Evolutionary conservation across 2,797 vertebrate genomes (phyloP).

Genomic region (Rhodeus uyekii): DNA sequence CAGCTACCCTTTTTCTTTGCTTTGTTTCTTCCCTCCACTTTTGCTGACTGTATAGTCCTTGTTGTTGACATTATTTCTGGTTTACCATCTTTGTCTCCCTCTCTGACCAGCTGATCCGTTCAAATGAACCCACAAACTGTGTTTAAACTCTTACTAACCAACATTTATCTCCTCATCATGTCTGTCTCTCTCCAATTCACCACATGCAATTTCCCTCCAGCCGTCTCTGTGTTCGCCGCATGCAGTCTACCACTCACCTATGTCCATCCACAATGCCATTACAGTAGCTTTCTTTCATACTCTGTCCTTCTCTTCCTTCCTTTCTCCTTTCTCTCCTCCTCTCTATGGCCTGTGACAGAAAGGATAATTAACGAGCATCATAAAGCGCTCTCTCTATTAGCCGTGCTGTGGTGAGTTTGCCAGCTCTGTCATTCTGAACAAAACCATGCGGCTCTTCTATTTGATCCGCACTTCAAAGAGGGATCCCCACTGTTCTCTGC

Average conservation of each 20-base stretch:
- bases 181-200: conserved; percentile 3
- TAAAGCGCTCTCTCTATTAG: conserved; percentile 97
- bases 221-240: conserved; percentile 1
- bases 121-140: neutral
- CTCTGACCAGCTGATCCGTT: conserved; percentile 59
- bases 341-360: conserved; percentile 79
- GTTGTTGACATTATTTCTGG: conserved; percentile 14
- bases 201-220: conserved; percentile 42
- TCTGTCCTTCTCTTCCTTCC: conserved; percentile 59
- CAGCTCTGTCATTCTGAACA: conserved; percentile 96
- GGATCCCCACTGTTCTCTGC: conserved; percentile 92
- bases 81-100: conserved; percentile 4
- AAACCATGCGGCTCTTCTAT: conserved; percentile 94
- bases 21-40: conserved; percentile 53
- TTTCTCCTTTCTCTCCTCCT: conserved; percentile 59
- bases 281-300: conserved; percentile 49
- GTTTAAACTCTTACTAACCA: neutral
- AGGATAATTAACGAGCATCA: conserved; percentile 97
- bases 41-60: neutral
- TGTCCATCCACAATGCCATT: conserved; percentile 53
- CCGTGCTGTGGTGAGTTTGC: conserved; percentile 95
- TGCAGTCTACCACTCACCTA: conserved; percentile 20
- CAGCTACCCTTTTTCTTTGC: conserved; percentile 72
- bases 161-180: conserved; percentile 4
- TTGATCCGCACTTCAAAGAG: conserved; percentile 96